Conservation (phyloP, 1,140 invertebrate species). For the Brachionus sp. region DNA sequence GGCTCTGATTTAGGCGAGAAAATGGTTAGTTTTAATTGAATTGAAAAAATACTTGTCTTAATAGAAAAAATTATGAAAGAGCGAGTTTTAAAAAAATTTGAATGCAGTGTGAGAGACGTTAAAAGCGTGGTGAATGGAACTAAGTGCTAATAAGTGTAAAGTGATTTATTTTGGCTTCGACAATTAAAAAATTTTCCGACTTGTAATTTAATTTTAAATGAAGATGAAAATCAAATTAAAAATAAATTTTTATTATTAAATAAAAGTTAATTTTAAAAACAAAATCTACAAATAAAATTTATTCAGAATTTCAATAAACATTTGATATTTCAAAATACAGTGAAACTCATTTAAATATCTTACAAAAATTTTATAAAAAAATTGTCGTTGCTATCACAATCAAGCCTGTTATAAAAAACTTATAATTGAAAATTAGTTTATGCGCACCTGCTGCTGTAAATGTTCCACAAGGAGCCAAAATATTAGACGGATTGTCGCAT, state of each 20-base stretch:
- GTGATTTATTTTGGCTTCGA: too few relatives aligned
- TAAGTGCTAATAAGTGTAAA: too few relatives aligned
- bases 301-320: background rate
- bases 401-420: background rate
- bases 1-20: too few relatives aligned
- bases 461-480: conserved; percentile 30
- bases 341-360: background rate
- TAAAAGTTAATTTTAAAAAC: background rate
- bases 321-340: background rate
- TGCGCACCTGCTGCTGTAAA: background rate
- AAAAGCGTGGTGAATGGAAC: too few relatives aligned
- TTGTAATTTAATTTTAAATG: too few relatives aligned
- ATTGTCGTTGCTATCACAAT: background rate
- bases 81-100: too few relatives aligned
- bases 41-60: too few relatives aligned
- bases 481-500: conserved; percentile 26
- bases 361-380: background rate
- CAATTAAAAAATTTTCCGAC: too few relatives aligned
- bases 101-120: too few relatives aligned
- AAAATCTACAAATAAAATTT: conserved; percentile 4
- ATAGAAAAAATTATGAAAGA: too few relatives aligned
- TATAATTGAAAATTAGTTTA: background rate
- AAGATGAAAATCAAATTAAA: background rate
- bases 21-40: too few relatives aligned
- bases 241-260: background rate